Base-by-base conservation (phyloP, 92 coral and sea anemone genomes). In the Porites lobata region DNA sequence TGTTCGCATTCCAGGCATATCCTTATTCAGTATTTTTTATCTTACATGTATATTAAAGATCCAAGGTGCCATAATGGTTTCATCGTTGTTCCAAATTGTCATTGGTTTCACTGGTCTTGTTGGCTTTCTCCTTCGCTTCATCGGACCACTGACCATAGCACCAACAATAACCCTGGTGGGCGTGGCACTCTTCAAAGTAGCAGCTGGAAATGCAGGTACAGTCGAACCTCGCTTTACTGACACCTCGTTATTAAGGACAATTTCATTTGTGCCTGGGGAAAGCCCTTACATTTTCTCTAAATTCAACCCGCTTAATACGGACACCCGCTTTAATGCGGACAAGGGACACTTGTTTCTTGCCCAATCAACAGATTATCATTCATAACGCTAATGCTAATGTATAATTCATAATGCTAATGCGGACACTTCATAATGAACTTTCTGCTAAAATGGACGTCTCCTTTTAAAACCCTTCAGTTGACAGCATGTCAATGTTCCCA, bases 51-150 rank as follows among this genome's bases (percentile, higher is more conserved):
- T 63, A 38, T 63, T 85, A 21, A 84, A 96, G 99, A 92, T 96
- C 69, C 99, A 96, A 86, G 98, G 99, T 51, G 99, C 99, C n/a
- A 95, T 96, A 68, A 94, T 96, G 94, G 96, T 96, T 7, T 85
- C 98, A 7, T 95, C 99, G 10, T 67, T 96, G 66, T 90, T 96
- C 85, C 99, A 96, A 89, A 85, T 95, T 6, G n/a, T 95, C 11
- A 75, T 96, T 26, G 99, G 99, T 11, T 93, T 96, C 84, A 87
- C 96, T 29, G 99, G 99, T 12, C 86, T 92, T 3, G 88, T 96
- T 75, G 98, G 99, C 6, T 83, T 96, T 61, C 79, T 96, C 26
- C 79, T 96, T 82, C 96, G 94, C 66, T 96, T 95, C 72, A 94
- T 96, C 74, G 98, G 99, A 51, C 99, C 99, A 0, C 86, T 96